Evolutionary conservation across 2,113 vertebrate genomes (phyloP), one percentile per base, ranked within the genome.

Genomic region (Strix uralensis): DNA sequence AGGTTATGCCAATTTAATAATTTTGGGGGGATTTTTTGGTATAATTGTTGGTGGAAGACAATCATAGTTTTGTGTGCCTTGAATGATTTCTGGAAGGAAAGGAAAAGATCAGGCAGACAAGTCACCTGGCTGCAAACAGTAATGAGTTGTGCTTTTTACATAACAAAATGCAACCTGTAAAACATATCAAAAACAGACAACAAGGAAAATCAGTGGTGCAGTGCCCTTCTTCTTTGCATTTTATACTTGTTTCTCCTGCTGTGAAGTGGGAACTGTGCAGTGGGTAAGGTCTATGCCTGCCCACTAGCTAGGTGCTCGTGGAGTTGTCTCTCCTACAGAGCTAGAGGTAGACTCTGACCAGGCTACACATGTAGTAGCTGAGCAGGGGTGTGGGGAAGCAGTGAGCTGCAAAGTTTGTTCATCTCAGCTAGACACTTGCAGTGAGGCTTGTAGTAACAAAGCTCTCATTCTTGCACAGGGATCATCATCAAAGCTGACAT

Each of bases 331-430:
- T 67, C 36, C 47, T 36, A 23, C 15, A 36, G 81, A 36, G 13
- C 75, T 29, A 51, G 52, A 67, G 21, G 30, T n/a, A 46, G 57
- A 6, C 27, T 34, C 54, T 67, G 69, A 16, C 6, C 40, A 77
- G 52, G 82, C 36, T 42, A 26, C n/a, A 26, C 11, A 3, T 0
- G 3, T 1, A 1, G 22, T 29, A 49, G 51, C n/a, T 73, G 67
- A 54, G 52, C 40, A 44, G 26, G 15, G 38, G 19, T 7, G 8
- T 30, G 30, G 19, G 47, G 70, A 71, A 52, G 58, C 57, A 29
- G 44, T 8, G 13, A 75, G 46, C 40, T 70, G 62, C 40, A 25
- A 65, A 27, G 40, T 34, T 58, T 70, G 16, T 57, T 46, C 46
- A 46, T 29, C 25, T 77, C 58, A 62, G 47, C 25, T 46, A 19